Evolutionary conservation across 2,888 invertebrate species (phyloP).

Genomic region (Diloba caeruleocephala): DNA sequence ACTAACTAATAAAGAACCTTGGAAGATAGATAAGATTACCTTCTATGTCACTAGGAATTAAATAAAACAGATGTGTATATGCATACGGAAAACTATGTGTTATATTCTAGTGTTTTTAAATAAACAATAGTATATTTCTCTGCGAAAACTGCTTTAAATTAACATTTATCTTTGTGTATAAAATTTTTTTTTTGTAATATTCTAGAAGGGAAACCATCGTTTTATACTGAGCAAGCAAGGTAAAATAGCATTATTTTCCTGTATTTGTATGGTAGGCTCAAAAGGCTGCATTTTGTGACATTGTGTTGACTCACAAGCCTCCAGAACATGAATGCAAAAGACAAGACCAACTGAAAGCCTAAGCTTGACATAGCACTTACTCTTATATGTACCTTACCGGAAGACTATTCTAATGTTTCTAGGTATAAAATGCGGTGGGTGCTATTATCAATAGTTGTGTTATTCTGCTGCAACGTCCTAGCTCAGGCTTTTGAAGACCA

Average conservation of each 20-base stretch:
- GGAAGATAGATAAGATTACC: constrained; percentile 59
- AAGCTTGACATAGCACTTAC: too few species aligned
- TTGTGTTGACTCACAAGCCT: too few species aligned
- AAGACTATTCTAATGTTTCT: constrained; percentile 4
- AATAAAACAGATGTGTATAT: constrained; percentile 21
- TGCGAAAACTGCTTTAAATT: neutral
- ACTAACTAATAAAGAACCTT: constrained; percentile 55
- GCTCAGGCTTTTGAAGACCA: constrained; percentile 80
- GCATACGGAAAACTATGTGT: constrained; percentile 28
- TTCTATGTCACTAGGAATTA: constrained; percentile 26
- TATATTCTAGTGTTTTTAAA: constrained; percentile 1
- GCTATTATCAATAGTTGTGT: constrained; percentile 69
- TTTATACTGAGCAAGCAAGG: too few species aligned
- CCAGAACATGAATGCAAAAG: too few species aligned
- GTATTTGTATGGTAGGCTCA: too few species aligned
- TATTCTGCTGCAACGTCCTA: constrained; percentile 68
- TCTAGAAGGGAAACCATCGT: too few species aligned
- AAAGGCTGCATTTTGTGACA: neutral
- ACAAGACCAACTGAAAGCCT: too few species aligned
- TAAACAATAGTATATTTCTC: neutral
- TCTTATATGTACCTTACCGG: neutral
- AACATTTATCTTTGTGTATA: neutral
- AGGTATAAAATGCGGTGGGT: constrained; percentile 72
- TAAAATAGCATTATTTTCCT: too few species aligned
- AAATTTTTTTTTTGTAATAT: neutral